Conservation (phyloP, 2,113 vertebrate species). For the Chloropsis hardwickii region DNA sequence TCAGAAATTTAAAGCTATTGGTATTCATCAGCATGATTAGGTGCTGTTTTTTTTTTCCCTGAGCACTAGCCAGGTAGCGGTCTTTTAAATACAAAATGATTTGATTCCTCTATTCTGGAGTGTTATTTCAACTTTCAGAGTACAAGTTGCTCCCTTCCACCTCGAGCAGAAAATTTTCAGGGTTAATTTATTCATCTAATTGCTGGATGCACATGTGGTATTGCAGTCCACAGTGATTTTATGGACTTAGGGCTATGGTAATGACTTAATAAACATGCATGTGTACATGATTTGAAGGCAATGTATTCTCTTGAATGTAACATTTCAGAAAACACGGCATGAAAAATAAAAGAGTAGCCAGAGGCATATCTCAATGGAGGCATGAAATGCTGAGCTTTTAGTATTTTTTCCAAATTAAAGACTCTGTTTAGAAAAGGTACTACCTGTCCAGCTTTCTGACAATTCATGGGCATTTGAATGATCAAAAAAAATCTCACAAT, state of each 20-base stretch:
- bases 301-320: constrained; percentile 57
- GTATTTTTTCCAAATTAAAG: constrained; percentile 53
- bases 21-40: constrained; percentile 39
- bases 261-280: constrained; percentile 63
- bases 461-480: not conserved
- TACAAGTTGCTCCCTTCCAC: constrained; percentile 41
- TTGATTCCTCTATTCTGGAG: constrained; percentile 7
- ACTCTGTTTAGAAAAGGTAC: constrained; percentile 32
- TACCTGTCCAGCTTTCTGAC: constrained; percentile 50
- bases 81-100: constrained; percentile 44
- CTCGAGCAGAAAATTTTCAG: constrained; percentile 51
- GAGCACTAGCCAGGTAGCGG: constrained; percentile 7
- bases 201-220: constrained; percentile 54
- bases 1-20: constrained; percentile 37
- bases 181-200: constrained; percentile 70
- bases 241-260: constrained; percentile 62
- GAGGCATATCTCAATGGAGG: constrained; percentile 42
- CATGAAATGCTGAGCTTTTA: constrained; percentile 54
- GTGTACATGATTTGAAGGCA: constrained; percentile 59
- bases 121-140: constrained; percentile 43
- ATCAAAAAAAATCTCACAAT: not conserved
- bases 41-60: not conserved
- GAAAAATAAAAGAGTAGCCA: constrained; percentile 57
- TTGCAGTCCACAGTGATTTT: constrained; percentile 60
- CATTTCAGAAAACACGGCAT: constrained; percentile 37